Evolutionary conservation across 2,113 vertebrate genomes (phyloP), one percentile per base, ranked within the genome.

Genomic region (Anser brachyrhynchus): DNA sequence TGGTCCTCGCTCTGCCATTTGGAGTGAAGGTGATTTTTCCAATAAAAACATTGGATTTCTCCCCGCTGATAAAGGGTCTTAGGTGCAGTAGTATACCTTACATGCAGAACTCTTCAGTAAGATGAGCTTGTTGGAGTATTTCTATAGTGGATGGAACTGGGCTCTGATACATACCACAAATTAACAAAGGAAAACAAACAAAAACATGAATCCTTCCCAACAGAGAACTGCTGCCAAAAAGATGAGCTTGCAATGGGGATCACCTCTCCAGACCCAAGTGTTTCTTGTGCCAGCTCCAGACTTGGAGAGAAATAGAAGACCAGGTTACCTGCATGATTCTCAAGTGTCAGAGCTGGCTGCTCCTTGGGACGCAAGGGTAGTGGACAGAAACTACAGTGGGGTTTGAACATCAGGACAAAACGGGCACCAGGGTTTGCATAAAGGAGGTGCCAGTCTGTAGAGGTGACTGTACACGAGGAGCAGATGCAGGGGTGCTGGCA

Each of bases 361-460:
- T 66, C 43, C n/a, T 37, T 10, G 37, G 31, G 43, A 59, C 15
- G 11, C 61, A 57, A 76, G 43, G 25, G 49, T 1, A 72, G 52
- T 67, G 6, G 44, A 57, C 0, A 2, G 22, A 52, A 72, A 29
- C 54, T 3, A 10, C 2, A 39, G 2, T 1, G 25, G 52, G 12
- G n/a, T 43, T 46, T 71, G 84, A 64, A 31, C 13, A 25, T 11
- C 35, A 37, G 19, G 23, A 82, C 17, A 21, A 13, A 62, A 28
- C 0, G 41, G 65, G 55, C 1, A 76, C 35, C 26, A 0, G 0
- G 14, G 16, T 16, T 71, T 59, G 33, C 3, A 0, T 2, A 25
- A 9, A 61, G 43, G 17, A 90, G 28, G 20, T 5, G 25, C 10
- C 82, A 39, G 28, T 20, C 16, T 85, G 31, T 0, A 15, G 70